These are phyloP conservation scores for Stigmatopora argus DNA, from an alignment of 2,113 vertebrate genomes.

Conservation along the genomic window DNA sequence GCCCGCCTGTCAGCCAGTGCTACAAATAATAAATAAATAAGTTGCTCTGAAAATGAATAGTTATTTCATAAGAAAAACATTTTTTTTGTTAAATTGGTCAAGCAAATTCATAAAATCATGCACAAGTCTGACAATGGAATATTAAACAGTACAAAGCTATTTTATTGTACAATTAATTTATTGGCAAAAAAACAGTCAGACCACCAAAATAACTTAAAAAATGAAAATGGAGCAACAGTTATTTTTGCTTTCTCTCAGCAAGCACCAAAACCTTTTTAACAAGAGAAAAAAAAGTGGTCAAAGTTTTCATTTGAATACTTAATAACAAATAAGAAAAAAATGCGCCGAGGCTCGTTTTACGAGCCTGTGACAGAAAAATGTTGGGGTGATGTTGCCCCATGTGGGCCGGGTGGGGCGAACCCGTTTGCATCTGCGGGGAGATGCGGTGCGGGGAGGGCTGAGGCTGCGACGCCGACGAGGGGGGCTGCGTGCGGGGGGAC, in stretches of 20 bases:
- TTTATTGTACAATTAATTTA: slow-evolving; percentile 83
- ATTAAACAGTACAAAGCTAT: slow-evolving; percentile 75
- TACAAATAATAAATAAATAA: too few relatives aligned
- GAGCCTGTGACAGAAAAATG: slow-evolving; percentile 34
- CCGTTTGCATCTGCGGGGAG: slow-evolving; percentile 86
- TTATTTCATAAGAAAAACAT: too few relatives aligned
- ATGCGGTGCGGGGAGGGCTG: slow-evolving; percentile 95
- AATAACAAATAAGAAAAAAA: slow-evolving; percentile 57
- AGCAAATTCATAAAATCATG: not conserved
- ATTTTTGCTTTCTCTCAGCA: slow-evolving; percentile 72
- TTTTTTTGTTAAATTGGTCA: too few relatives aligned
- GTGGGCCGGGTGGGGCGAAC: slow-evolving; percentile 83
- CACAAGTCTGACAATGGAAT: not conserved
- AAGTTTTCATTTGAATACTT: slow-evolving; percentile 68
- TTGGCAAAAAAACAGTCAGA: slow-evolving; percentile 72
- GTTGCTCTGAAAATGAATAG: too few relatives aligned
- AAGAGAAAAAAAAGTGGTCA: slow-evolving; percentile 71
- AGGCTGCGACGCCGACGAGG: slow-evolving; percentile 70
- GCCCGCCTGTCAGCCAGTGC: too few relatives aligned
- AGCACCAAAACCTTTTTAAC: slow-evolving; percentile 73
- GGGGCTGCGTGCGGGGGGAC: slow-evolving; percentile 87
- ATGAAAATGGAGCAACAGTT: slow-evolving; percentile 72
- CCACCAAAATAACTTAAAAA: slow-evolving; percentile 75
- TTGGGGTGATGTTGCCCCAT: slow-evolving; percentile 68
- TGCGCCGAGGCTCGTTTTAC: slow-evolving; percentile 47